Conservation (phyloP, 1,140 invertebrate species). For the Sitobion miscanthi region DNA sequence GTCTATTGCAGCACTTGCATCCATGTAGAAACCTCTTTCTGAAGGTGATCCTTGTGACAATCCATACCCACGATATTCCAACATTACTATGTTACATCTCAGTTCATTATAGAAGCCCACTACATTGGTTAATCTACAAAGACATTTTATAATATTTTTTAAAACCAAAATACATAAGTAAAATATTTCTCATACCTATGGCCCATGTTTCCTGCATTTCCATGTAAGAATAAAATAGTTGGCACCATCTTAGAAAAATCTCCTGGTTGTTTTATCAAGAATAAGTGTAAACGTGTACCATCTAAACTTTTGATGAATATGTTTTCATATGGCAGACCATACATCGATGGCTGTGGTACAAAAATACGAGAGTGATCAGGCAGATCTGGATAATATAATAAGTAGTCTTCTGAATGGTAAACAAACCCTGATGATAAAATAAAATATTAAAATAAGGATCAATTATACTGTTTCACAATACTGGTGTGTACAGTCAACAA, state of each 20-base stretch:
- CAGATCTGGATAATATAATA: conserved; percentile 88
- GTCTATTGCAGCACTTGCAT: conserved; percentile 86
- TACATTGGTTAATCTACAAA: conserved; percentile 74
- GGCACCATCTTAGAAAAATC: conserved; percentile 70
- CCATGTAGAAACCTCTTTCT: conserved; percentile 85
- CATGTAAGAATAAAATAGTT: conserved; percentile 90
- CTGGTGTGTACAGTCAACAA: not conserved
- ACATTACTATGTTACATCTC: conserved; percentile 84
- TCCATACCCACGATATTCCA: conserved; percentile 95
- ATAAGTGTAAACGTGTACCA: conserved; percentile 82
- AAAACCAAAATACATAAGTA: not conserved
- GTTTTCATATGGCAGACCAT: conserved; percentile 85
- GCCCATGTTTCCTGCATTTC: conserved; percentile 96
- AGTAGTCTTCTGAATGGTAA: conserved; percentile 83
- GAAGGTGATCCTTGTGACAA: conserved; percentile 87
- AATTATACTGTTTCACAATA: conserved; percentile 22
- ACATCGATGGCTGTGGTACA: conserved; percentile 82
- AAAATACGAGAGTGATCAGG: conserved; percentile 85
- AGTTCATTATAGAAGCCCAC: conserved; percentile 80
- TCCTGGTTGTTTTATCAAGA: conserved; percentile 81
- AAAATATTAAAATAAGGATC: not conserved
- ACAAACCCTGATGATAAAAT: conserved; percentile 70
- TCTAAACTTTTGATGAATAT: conserved; percentile 79
- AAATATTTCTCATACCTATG: conserved; percentile 71
- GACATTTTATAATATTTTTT: conserved; percentile 54